Evolutionary conservation across 2,113 vertebrate species (phyloP).

Genomic region (Dissostichus mawsoni): DNA sequence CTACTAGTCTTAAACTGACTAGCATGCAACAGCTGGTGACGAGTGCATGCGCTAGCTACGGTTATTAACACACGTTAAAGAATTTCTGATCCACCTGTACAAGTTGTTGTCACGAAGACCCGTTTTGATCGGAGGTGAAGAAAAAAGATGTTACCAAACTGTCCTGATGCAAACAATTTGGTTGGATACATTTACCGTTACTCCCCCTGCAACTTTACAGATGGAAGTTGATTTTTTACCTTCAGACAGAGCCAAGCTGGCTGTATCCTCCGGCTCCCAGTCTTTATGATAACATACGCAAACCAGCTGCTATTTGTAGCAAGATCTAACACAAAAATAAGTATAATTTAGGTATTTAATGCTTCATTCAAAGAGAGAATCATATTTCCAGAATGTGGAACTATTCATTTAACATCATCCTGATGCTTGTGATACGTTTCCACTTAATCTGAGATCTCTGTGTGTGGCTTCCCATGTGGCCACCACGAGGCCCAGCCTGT

Average conservation of each 20-base stretch:
- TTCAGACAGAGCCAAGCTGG: neutral
- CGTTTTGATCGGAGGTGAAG: too few relatives aligned
- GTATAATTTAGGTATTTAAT: neutral
- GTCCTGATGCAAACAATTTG: too few relatives aligned
- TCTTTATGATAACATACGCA: neutral
- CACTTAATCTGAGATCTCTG: conserved; percentile 8
- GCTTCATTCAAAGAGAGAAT: neutral
- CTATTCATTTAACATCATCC: neutral
- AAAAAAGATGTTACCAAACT: too few relatives aligned
- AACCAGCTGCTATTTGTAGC: neutral
- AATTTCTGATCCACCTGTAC: too few relatives aligned
- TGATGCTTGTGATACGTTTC: conserved; percentile 9
- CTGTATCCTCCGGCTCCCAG: neutral
- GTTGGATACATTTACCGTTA: too few relatives aligned
- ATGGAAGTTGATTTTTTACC: neutral
- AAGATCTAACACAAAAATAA: neutral
- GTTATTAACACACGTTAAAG: too few relatives aligned
- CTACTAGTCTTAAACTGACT: too few relatives aligned
- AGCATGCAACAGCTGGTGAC: too few relatives aligned
- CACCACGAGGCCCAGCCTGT: conserved; percentile 42
- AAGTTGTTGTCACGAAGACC: too few relatives aligned
- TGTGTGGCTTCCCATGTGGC: conserved; percentile 40
- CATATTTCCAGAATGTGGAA: neutral
- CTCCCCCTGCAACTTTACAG: neutral
- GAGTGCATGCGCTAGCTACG: too few relatives aligned